Evolutionary conservation across 2,113 vertebrate species (phyloP).

Genomic region (Macroglossus sobrinus): DNA sequence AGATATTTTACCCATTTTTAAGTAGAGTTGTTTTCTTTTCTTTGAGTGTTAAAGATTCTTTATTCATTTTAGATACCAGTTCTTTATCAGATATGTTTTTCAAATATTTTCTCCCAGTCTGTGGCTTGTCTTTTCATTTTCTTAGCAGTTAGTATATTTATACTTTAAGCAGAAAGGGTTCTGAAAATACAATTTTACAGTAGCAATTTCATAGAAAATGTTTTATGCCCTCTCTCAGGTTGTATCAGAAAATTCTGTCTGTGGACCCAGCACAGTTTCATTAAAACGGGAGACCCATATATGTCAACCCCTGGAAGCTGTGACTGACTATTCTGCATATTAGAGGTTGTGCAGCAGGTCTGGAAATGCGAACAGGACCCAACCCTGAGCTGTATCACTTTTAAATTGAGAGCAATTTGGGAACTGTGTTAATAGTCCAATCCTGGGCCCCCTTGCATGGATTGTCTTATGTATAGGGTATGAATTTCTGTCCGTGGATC

Average conservation of each 20-base stretch:
- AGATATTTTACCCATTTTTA: neutral
- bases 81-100: slow-evolving; percentile 6
- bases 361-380: neutral
- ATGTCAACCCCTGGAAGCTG: neutral
- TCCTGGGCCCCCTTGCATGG: neutral
- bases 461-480: neutral
- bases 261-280: neutral
- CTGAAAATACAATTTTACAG: neutral
- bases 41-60: slow-evolving; percentile 14
- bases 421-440: neutral
- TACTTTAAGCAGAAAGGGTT: neutral
- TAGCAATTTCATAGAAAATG: neutral
- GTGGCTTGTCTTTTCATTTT: neutral
- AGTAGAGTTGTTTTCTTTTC: neutral
- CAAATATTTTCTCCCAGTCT: neutral
- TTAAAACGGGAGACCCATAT: neutral
- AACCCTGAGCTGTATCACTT: neutral
- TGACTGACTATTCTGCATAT: neutral
- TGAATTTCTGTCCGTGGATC: neutral
- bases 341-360: neutral
- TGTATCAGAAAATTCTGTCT: neutral
- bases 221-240: neutral
- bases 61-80: neutral
- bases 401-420: neutral
- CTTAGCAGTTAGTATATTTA: neutral